Conservation (phyloP, 2,113 vertebrate species). For the Proterorhinus semilunaris region DNA sequence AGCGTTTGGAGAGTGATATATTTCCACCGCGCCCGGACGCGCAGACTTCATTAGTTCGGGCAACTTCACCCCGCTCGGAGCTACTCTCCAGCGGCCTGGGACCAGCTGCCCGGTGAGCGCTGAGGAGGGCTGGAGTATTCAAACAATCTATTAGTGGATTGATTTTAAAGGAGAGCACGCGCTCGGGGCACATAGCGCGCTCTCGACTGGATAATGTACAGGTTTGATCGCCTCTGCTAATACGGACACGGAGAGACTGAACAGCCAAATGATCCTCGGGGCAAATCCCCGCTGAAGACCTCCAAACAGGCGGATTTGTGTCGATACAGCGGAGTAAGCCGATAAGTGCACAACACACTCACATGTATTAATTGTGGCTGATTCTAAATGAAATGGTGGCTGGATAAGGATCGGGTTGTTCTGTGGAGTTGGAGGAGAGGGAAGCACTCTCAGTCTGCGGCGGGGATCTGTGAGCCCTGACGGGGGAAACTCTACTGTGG, state of each 20-base stretch:
- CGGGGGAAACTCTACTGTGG: neutral
- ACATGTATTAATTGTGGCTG: constrained; percentile 60
- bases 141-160: constrained; percentile 53
- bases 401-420: neutral
- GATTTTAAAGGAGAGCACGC: constrained; percentile 25
- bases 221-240: constrained; percentile 42
- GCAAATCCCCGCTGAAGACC: constrained; percentile 59
- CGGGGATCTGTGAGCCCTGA: constrained; percentile 19
- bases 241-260: constrained; percentile 24
- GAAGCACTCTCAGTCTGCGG: constrained; percentile 24
- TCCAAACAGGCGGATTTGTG: constrained; percentile 60
- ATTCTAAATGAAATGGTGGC: constrained; percentile 50
- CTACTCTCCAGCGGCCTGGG: constrained; percentile 5
- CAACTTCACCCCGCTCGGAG: constrained; percentile 14
- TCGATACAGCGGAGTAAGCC: constrained; percentile 54
- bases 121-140: constrained; percentile 13
- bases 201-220: constrained; percentile 32
- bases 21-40: constrained; percentile 17
- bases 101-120: neutral
- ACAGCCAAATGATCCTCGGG: constrained; percentile 51
- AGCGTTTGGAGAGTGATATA: constrained; percentile 7
- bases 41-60: constrained; percentile 21
- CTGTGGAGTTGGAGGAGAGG: constrained; percentile 17
- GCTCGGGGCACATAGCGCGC: neutral
- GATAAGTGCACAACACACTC: constrained; percentile 62